A percentile compares a stretch with the other conserved stretches of the same genome.
Evolutionary conservation across 1,140 invertebrate genomes (phyloP).

Genomic region (Drosophila malerkotliana): DNA sequence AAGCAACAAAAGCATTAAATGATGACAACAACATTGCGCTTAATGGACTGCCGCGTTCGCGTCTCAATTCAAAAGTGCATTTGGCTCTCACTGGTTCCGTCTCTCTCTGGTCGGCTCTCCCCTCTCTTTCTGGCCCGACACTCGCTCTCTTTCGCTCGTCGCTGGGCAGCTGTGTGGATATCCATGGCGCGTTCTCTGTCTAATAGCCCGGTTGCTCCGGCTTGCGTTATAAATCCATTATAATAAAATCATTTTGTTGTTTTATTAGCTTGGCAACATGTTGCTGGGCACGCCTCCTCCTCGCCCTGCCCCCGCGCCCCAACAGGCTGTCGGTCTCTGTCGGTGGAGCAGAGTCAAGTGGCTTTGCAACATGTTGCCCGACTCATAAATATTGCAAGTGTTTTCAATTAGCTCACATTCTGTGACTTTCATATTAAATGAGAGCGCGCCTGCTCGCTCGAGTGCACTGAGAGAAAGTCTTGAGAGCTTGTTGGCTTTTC

Average conservation of each 20-base stretch:
- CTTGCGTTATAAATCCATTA: slow-evolving; percentile 83
- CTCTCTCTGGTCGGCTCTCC: not conserved
- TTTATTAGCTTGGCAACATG: slow-evolving; percentile 82
- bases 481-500: not conserved
- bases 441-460: slow-evolving; percentile 55
- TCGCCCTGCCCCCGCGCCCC: not conserved
- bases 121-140: slow-evolving; percentile 3
- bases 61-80: slow-evolving; percentile 78
- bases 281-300: slow-evolving; percentile 35
- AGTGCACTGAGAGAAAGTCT: slow-evolving; percentile 6
- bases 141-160: slow-evolving; percentile 2
- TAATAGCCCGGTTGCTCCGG: slow-evolving; percentile 69
- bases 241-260: slow-evolving; percentile 83
- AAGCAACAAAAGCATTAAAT: slow-evolving; percentile 80
- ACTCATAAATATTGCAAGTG: slow-evolving; percentile 83
- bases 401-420: slow-evolving; percentile 83
- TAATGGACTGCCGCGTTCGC: slow-evolving; percentile 76
- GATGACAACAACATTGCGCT: slow-evolving; percentile 82
- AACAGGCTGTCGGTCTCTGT: not conserved
- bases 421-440: slow-evolving; percentile 83
- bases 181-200: slow-evolving; percentile 11
- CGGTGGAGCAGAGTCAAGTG: slow-evolving; percentile 63
- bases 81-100: slow-evolving; percentile 24
- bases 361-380: slow-evolving; percentile 74
- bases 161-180: not conserved